Percentiles rank a stretch among this genome's conserved stretches.
phyloP scores from a whole-genome alignment of 2,888 invertebrate genomes.

The Theristus sp. region DNA sequence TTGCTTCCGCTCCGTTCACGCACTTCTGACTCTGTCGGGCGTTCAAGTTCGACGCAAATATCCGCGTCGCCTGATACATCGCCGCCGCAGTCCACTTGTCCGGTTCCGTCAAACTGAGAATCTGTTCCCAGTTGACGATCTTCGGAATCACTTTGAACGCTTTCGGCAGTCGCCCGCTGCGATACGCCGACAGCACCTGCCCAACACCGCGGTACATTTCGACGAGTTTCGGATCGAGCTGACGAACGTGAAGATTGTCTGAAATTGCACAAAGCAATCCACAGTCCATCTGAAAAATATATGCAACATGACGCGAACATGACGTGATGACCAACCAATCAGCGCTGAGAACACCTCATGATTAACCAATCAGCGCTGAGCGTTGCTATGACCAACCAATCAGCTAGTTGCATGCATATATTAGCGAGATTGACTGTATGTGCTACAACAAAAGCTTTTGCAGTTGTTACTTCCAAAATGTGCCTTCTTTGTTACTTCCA shows the following conservation, averaged over 20 bases:
- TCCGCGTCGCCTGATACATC: slow-evolving; percentile 82
- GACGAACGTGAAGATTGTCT: slow-evolving; percentile 18
- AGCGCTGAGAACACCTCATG: no score
- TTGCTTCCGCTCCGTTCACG: neutral
- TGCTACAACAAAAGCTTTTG: no score
- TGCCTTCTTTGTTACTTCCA: no score
- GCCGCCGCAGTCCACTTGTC: slow-evolving; percentile 93
- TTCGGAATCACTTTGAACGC: slow-evolving; percentile 90
- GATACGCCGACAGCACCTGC: slow-evolving; percentile 62
- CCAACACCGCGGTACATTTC: slow-evolving; percentile 76
- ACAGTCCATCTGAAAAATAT: no score
- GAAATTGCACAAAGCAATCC: slow-evolving; percentile 3
- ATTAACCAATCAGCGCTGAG: no score
- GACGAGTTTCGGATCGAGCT: slow-evolving; percentile 54
- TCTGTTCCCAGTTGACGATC: slow-evolving; percentile 37
- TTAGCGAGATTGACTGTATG: no score
- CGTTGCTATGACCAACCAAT: no score
- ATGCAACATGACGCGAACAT: no score
- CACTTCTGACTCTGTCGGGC: slow-evolving; percentile 84
- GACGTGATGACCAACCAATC: no score
- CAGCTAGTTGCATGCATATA: no score
- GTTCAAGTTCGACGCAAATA: slow-evolving; percentile 89
- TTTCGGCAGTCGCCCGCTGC: slow-evolving; percentile 90
- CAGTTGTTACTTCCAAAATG: no score
- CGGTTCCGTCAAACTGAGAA: slow-evolving; percentile 47